Conservation (phyloP, 92 coral and sea anemone genomes). For the Siderastrea siderea region DNA sequence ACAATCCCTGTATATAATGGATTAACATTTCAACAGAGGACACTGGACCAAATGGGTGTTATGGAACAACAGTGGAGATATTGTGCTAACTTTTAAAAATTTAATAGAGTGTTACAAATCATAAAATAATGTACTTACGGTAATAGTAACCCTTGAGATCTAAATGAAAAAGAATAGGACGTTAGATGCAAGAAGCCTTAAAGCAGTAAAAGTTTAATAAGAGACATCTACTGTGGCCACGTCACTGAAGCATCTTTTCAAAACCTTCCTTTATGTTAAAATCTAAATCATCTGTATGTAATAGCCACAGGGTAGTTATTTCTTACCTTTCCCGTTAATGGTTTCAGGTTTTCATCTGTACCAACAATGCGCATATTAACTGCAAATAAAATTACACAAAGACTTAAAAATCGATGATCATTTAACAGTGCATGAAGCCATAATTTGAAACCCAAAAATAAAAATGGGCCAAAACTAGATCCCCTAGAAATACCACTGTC, state of each 20-base stretch:
- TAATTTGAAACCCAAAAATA: too few relatives aligned
- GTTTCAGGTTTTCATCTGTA: constrained; percentile 76
- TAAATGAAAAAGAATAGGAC: neutral
- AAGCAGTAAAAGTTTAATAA: neutral
- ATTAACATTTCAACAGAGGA: too few relatives aligned
- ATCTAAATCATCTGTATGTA: neutral
- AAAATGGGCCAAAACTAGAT: too few relatives aligned
- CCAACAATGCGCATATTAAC: constrained; percentile 92
- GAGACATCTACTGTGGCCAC: too few relatives aligned
- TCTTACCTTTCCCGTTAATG: constrained; percentile 78
- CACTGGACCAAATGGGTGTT: too few relatives aligned
- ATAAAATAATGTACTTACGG: constrained; percentile 36
- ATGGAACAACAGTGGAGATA: too few relatives aligned
- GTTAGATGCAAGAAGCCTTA: neutral
- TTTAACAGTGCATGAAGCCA: too few relatives aligned
- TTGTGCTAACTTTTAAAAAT: too few relatives aligned
- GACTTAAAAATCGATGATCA: neutral
- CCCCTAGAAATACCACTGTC: too few relatives aligned
- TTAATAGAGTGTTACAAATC: neutral
- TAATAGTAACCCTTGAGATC: constrained; percentile 40
- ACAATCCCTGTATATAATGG: too few relatives aligned
- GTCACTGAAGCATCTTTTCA: too few relatives aligned
- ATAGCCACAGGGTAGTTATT: neutral
- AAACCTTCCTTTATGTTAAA: too few relatives aligned
- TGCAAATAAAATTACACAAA: constrained; percentile 24